Conservation (phyloP, 2,113 vertebrate genomes). For the Mus pahari region DNA sequence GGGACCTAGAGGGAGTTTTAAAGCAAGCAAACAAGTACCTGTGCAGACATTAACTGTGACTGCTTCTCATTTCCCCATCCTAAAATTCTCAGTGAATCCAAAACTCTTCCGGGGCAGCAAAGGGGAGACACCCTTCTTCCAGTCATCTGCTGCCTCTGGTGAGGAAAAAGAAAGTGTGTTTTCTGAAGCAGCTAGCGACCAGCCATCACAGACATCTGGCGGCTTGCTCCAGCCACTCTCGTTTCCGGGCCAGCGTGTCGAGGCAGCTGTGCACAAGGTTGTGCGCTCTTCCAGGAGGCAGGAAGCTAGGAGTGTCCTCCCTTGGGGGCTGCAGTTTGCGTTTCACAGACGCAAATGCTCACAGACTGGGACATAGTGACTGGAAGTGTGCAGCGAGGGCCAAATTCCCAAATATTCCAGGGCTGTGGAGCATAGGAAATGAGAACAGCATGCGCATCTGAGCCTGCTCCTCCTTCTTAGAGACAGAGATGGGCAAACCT, state of each 20-base stretch:
- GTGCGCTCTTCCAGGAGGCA: background rate
- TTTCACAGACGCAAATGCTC: conserved; percentile 69
- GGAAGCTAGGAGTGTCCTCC: conserved; percentile 55
- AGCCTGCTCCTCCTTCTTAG: conserved; percentile 59
- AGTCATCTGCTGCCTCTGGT: conserved; percentile 52
- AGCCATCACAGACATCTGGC: conserved; percentile 52
- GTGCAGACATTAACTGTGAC: background rate
- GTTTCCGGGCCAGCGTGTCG: background rate
- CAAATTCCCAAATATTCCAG: conserved; percentile 63
- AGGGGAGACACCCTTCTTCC: background rate
- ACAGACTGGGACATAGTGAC: conserved; percentile 54
- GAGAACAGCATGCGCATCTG: background rate
- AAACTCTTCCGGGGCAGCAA: background rate
- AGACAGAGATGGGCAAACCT: conserved; percentile 19
- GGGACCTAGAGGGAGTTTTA: background rate
- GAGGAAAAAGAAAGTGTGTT: conserved; percentile 63
- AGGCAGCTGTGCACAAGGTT: conserved; percentile 37
- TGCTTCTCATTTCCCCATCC: conserved; percentile 39
- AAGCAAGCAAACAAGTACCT: background rate
- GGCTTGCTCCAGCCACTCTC: conserved; percentile 55
- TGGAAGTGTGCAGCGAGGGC: conserved; percentile 53
- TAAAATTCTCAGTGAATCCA: background rate
- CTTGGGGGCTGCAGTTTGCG: conserved; percentile 21
- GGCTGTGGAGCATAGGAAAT: conserved; percentile 28
- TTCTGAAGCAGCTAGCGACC: conserved; percentile 53